phyloP scores from a whole-genome alignment of 2,113 vertebrate genomes.

The Tachysurus vachellii region DNA sequence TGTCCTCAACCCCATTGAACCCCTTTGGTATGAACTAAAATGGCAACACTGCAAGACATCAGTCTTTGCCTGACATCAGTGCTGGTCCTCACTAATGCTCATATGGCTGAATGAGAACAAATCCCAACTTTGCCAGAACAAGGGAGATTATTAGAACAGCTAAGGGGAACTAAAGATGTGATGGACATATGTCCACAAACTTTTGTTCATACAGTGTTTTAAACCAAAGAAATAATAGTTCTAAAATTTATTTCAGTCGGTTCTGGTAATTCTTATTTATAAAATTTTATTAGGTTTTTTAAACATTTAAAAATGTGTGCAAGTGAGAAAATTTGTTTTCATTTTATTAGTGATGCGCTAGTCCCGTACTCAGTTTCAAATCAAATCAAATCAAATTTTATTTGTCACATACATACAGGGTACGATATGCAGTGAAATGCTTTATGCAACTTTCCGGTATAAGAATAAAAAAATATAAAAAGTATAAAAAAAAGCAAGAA shows the following conservation, averaged over 20 bases:
- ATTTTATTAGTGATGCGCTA: neutral
- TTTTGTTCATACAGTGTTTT: neutral
- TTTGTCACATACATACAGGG: too few species aligned
- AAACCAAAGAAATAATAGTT: neutral
- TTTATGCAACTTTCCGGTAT: too few species aligned
- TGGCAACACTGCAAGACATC: neutral
- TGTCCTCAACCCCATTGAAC: neutral
- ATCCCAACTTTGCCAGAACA: neutral
- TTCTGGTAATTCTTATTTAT: neutral
- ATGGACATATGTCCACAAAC: neutral
- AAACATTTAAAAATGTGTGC: neutral
- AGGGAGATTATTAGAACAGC: too few species aligned
- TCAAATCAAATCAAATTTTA: too few species aligned
- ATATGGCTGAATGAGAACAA: neutral
- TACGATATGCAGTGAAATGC: too few species aligned
- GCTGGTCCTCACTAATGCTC: neutral
- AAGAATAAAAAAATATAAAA: too few species aligned
- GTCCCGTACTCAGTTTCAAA: neutral
- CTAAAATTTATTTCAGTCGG: neutral
- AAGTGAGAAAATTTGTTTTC: neutral
- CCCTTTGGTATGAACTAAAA: neutral
- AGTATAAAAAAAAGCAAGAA: too few species aligned
- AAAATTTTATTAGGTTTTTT: neutral
- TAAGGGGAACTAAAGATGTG: neutral
- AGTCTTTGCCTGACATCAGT: neutral